A percentile compares a stretch with the other conserved stretches of the same genome.
Evolutionary conservation across 2,113 vertebrate genomes (phyloP).

Genomic region (Dicrurus megarhynchus): DNA sequence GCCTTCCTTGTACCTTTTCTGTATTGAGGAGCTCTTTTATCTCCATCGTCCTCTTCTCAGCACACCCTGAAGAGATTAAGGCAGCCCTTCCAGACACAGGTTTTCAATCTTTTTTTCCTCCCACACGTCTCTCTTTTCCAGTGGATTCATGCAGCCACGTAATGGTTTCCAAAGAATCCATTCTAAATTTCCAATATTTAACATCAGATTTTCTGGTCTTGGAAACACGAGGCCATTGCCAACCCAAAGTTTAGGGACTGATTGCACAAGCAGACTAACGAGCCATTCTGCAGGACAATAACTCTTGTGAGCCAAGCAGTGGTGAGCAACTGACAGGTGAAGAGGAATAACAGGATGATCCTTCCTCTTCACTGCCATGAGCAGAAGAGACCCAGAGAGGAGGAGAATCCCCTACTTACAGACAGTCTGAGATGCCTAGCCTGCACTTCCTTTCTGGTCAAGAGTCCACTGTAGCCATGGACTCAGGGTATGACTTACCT

Average conservation of each 20-base stretch:
- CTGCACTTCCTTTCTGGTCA: neutral
- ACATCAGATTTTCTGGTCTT: constrained; percentile 62
- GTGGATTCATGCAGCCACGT: constrained; percentile 20
- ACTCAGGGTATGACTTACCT: neutral
- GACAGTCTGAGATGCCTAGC: neutral
- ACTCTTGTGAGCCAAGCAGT: neutral
- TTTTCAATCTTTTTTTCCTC: constrained; percentile 42
- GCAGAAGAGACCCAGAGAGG: neutral
- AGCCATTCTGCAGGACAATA: constrained; percentile 29
- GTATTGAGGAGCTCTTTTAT: neutral
- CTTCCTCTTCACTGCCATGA: constrained; percentile 1
- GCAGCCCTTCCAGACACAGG: neutral
- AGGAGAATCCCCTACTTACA: neutral
- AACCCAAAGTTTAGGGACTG: neutral
- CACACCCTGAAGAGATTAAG: neutral
- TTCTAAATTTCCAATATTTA: constrained; percentile 58
- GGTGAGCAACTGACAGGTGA: constrained; percentile 38
- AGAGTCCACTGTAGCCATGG: neutral
- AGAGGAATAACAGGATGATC: constrained; percentile 22
- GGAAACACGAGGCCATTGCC: constrained; percentile 22
- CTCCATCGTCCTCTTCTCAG: neutral
- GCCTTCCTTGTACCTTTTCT: neutral
- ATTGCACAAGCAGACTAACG: constrained; percentile 49
- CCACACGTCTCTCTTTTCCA: constrained; percentile 46
- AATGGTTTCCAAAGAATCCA: constrained; percentile 53